A percentile compares a stretch with the other conserved stretches of the same genome.
phyloP scores from a whole-genome alignment of 37 sponge, comb jelly and placozoan genomes.

The Agelas oroides region DNA sequence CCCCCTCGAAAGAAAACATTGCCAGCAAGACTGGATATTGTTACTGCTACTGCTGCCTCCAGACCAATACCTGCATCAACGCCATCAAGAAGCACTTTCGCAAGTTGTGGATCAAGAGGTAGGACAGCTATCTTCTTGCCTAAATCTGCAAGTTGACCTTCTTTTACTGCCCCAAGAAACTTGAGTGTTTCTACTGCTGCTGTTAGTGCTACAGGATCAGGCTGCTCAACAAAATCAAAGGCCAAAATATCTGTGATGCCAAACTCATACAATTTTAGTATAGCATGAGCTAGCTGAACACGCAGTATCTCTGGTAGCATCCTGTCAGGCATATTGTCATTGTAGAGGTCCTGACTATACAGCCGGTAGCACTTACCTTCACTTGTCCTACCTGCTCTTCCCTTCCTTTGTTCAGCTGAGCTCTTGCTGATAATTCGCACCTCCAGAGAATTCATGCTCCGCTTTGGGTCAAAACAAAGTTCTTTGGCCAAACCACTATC shows the following conservation, averaged over 20 bases:
- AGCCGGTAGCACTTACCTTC: constrained; percentile 83
- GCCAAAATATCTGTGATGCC: constrained; percentile 62
- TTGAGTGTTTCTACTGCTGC: constrained; percentile 66
- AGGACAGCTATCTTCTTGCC: constrained; percentile 66
- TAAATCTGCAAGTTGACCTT: constrained; percentile 44
- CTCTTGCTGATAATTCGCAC: constrained; percentile 63
- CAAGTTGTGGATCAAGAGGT: constrained; percentile 68
- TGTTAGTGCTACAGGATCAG: constrained; percentile 52
- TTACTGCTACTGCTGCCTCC: constrained; percentile 56
- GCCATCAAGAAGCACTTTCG: constrained; percentile 66
- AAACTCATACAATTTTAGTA: constrained; percentile 73
- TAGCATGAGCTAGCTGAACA: constrained; percentile 57
- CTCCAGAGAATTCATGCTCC: constrained; percentile 74
- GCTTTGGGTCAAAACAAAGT: constrained; percentile 65
- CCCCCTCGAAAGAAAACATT: constrained; percentile 64
- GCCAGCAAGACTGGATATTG: constrained; percentile 63
- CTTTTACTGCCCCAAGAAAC: constrained; percentile 71
- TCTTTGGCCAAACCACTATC: constrained; percentile 87
- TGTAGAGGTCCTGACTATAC: constrained; percentile 58
- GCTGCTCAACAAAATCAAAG: constrained; percentile 81
- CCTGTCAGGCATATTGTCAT: constrained; percentile 50
- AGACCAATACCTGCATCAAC: constrained; percentile 34
- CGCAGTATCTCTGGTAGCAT: constrained; percentile 73
- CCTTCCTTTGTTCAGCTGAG: constrained; percentile 85
- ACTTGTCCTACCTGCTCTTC: constrained; percentile 81